Conservation (phyloP, 2,797 vertebrate species). For the Mormyrus proboscirostris region DNA sequence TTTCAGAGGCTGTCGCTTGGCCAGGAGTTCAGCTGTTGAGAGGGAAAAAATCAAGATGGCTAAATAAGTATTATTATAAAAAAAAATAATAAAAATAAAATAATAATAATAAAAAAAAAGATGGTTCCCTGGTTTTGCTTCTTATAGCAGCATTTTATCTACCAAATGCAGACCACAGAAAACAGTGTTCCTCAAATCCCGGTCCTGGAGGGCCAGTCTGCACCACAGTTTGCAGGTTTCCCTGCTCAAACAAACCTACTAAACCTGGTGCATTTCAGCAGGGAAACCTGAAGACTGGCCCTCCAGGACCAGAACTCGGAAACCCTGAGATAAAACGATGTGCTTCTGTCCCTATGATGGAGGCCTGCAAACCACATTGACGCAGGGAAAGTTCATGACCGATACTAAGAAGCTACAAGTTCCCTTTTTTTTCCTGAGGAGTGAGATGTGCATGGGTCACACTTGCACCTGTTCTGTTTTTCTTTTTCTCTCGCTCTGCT, state of each 20-base stretch:
- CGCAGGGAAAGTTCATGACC: background rate
- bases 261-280: background rate
- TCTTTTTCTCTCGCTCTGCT: slow-evolving; percentile 94
- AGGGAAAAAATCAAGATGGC: background rate
- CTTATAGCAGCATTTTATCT: background rate
- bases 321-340: background rate
- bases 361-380: background rate
- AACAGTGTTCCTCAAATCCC: background rate
- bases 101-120: too few species aligned
- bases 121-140: background rate
- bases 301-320: background rate
- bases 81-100: too few species aligned
- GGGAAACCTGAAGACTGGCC: background rate
- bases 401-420: background rate
- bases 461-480: slow-evolving; percentile 86
- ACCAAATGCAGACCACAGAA: background rate
- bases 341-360: background rate
- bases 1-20: slow-evolving; percentile 92
- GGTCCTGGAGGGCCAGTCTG: background rate
- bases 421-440: background rate
- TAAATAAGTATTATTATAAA: too few species aligned
- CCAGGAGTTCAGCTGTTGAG: slow-evolving; percentile 82
- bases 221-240: background rate
- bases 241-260: background rate
- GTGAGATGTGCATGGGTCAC: background rate